Conservation (phyloP, 2,888 invertebrate species). For the Harpalus rubripes region DNA sequence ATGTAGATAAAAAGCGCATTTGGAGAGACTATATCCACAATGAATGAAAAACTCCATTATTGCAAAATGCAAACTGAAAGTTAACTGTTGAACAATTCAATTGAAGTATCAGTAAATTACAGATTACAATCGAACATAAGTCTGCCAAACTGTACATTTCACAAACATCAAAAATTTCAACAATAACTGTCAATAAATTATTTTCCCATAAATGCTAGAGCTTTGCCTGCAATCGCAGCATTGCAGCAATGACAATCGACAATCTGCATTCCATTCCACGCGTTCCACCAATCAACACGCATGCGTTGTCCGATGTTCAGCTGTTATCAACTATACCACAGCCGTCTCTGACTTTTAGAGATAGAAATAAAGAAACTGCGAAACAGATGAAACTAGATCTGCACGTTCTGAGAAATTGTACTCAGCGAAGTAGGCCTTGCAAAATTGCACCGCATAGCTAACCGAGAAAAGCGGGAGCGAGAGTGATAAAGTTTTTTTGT, state of each 20-base stretch:
- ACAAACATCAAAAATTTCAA: conserved; percentile 11
- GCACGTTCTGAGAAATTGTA: conserved; percentile 1
- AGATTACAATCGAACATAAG: not conserved
- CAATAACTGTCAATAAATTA: conserved; percentile 29
- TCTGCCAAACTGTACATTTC: not conserved
- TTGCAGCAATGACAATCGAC: conserved; percentile 30
- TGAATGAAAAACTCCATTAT: not conserved
- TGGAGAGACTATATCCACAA: not conserved
- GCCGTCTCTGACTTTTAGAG: not conserved
- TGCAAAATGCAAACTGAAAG: not conserved
- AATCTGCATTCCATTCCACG: conserved; percentile 25
- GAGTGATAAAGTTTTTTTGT: not conserved
- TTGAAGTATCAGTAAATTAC: conserved; percentile 12
- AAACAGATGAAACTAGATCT: conserved; percentile 28
- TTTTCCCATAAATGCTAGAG: not conserved
- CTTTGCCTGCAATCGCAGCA: not conserved
- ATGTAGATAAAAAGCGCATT: not conserved
- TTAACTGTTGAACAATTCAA: not conserved
- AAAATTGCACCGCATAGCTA: not conserved
- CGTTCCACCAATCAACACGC: conserved; percentile 13
- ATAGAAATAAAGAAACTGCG: not conserved
- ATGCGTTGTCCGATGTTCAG: not conserved
- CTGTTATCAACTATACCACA: not conserved
- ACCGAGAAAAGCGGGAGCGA: not conserved
- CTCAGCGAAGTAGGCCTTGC: conserved; percentile 1